phyloP scores from a whole-genome alignment of 2,797 vertebrate genomes.

The Characodon lateralis region DNA sequence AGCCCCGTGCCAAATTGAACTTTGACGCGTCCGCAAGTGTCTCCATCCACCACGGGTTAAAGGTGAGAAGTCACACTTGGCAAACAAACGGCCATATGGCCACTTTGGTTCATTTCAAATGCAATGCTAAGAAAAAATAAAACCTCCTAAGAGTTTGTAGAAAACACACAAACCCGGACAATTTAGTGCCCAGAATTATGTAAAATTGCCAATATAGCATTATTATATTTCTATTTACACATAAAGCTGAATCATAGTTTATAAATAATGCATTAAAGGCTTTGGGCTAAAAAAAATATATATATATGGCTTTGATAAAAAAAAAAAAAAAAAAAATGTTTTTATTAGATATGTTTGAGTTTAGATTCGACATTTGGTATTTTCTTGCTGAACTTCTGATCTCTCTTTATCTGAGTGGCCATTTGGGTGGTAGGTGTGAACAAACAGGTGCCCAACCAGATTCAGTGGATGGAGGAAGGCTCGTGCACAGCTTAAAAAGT shows the following conservation, averaged over 20 bases:
- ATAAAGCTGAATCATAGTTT: neutral
- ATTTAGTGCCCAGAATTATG: neutral
- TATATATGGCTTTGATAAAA: neutral
- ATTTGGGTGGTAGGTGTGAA: slow-evolving; percentile 73
- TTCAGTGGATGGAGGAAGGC: slow-evolving; percentile 21
- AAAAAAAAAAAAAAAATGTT: neutral
- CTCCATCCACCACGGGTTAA: slow-evolving; percentile 66
- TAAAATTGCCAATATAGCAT: neutral
- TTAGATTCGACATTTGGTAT: neutral
- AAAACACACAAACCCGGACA: neutral
- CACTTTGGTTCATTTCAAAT: slow-evolving; percentile 9
- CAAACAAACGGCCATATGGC: slow-evolving; percentile 72
- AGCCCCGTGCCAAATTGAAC: slow-evolving; percentile 75
- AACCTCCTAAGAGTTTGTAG: neutral
- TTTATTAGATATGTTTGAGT: neutral
- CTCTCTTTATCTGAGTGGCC: slow-evolving; percentile 35
- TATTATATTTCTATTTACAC: neutral
- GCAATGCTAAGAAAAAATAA: neutral
- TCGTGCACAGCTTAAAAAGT: slow-evolving; percentile 23
- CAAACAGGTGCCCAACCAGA: slow-evolving; percentile 64
- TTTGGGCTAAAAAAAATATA: too few relatives aligned
- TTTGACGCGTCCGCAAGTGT: slow-evolving; percentile 73
- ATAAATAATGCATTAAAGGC: neutral
- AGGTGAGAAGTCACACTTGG: slow-evolving; percentile 79
- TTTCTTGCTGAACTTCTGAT: slow-evolving; percentile 30